Evolutionary conservation across 2,888 invertebrate species (phyloP).

Genomic region (Eumacrocentrus americanus): DNA sequence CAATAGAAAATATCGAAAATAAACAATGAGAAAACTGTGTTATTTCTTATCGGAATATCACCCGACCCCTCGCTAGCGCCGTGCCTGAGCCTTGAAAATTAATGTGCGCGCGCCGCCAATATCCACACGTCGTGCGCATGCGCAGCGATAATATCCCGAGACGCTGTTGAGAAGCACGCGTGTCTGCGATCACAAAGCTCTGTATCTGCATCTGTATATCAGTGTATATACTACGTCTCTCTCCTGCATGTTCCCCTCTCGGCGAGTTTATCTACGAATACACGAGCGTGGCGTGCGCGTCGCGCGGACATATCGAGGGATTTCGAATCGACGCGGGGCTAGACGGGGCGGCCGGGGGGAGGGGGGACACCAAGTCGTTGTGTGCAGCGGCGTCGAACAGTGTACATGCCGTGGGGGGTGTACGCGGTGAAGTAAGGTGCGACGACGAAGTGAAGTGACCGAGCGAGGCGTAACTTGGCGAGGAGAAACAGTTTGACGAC

Average conservation of each 20-base stretch:
- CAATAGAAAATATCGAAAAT: too few relatives aligned
- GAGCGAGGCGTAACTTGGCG: background rate
- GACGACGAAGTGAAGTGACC: conserved; percentile 46
- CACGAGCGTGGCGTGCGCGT: conserved; percentile 27
- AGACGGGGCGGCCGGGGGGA: background rate
- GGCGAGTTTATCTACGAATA: background rate
- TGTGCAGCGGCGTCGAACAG: conserved; percentile 29
- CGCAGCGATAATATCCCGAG: background rate
- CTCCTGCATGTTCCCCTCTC: background rate
- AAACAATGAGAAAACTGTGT: too few relatives aligned
- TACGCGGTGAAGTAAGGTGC: conserved; percentile 38
- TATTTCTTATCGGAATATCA: too few relatives aligned
- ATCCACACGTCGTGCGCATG: conserved; percentile 5
- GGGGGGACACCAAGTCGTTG: conserved; percentile 12
- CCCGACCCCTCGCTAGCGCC: conserved; percentile 9
- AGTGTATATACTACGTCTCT: too few relatives aligned
- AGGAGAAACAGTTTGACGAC: background rate
- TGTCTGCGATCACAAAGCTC: conserved; percentile 17
- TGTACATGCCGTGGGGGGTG: conserved; percentile 28
- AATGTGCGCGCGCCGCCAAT: conserved; percentile 8
- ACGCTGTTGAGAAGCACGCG: conserved; percentile 12
- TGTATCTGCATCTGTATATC: conserved; percentile 3
- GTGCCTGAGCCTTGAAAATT: conserved; percentile 23
- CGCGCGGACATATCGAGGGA: conserved; percentile 22
- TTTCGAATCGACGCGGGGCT: conserved; percentile 9